phyloP scores from a whole-genome alignment of 2,797 vertebrate species.

The Dermochelys coriacea region DNA sequence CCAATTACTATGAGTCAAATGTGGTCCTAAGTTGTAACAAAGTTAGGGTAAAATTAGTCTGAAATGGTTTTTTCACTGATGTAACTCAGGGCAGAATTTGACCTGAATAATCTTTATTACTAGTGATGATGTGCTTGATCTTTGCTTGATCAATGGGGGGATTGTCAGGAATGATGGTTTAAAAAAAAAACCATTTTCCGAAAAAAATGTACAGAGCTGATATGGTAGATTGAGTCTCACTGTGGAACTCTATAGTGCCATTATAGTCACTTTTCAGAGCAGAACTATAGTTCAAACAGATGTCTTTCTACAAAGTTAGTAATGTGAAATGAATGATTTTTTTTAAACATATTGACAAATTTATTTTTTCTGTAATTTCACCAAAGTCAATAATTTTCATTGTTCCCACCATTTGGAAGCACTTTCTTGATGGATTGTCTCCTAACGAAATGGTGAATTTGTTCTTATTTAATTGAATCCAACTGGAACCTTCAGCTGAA shows the following conservation, averaged over 20 bases:
- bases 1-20: not conserved
- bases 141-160: not conserved
- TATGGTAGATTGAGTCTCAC: not conserved
- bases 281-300: not conserved
- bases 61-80: not conserved
- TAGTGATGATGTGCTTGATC: not conserved
- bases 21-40: constrained; percentile 1
- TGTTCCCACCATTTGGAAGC: not conserved
- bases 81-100: constrained; percentile 11
- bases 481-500: not conserved
- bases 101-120: not conserved
- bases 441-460: not conserved
- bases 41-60: not conserved
- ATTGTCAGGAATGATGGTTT: not conserved
- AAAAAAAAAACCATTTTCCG: not conserved
- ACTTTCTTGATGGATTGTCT: not conserved
- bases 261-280: not conserved
- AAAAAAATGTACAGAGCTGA: not conserved
- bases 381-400: not conserved
- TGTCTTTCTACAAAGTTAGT: not conserved
- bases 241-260: not conserved
- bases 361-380: constrained; percentile 11
- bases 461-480: not conserved
- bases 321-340: not conserved
- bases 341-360: not conserved